These are phyloP conservation scores for Nephrotoma guestfalica DNA, from an alignment of 2,888 invertebrate species.

Conservation along the genomic window DNA sequence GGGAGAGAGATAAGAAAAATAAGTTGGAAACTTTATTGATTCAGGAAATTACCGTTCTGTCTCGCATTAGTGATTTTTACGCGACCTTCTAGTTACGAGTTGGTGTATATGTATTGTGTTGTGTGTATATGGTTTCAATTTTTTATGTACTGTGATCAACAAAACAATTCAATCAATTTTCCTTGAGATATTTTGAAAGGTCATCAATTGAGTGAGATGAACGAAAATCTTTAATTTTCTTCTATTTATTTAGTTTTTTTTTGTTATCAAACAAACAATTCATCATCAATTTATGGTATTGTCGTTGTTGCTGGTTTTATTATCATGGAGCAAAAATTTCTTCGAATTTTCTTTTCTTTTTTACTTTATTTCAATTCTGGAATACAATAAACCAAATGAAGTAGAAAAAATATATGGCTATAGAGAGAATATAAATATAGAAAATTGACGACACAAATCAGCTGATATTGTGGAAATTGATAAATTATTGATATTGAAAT, in stretches of 20 bases:
- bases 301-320: neutral
- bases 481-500: neutral
- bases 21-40: neutral
- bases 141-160: neutral
- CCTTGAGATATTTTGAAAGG: neutral
- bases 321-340: neutral
- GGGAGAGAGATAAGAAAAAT: neutral
- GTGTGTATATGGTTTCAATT: neutral
- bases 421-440: neutral
- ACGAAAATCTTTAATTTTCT: neutral
- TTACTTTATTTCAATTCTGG: neutral
- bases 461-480: neutral
- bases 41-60: neutral
- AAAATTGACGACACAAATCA: neutral
- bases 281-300: neutral
- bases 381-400: neutral
- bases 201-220: neutral
- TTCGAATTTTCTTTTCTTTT: too few relatives aligned
- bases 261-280: neutral
- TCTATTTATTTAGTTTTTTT: neutral
- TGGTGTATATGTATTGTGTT: neutral
- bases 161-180: neutral
- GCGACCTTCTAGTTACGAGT: neutral
- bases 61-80: neutral
- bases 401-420: neutral